phyloP scores from a whole-genome alignment of 2,113 vertebrate species.

The Bufo gargarizans region DNA sequence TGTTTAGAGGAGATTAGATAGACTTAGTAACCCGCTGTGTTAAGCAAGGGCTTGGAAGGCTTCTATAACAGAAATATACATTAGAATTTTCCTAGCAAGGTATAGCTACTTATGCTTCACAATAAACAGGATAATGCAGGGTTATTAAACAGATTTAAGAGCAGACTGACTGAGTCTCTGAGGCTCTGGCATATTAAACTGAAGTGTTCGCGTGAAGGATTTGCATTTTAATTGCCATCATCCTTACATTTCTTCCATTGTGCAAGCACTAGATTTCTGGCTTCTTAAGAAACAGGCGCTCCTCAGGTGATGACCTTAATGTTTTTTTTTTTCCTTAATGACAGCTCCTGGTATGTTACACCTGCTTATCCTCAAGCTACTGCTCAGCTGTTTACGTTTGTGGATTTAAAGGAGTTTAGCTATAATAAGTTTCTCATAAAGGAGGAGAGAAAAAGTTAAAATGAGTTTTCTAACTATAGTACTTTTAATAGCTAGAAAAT shows the following conservation, averaged over 20 bases:
- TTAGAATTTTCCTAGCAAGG: constrained; percentile 26
- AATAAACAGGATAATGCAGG: constrained; percentile 46
- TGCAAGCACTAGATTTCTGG: constrained; percentile 33
- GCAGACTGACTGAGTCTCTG: constrained; percentile 43
- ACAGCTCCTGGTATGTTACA: constrained; percentile 59
- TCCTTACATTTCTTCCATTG: constrained; percentile 44
- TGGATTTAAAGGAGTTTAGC: not conserved
- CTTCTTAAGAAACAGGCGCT: constrained; percentile 50
- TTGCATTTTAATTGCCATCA: constrained; percentile 60
- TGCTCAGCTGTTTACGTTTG: constrained; percentile 31
- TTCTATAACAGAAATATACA: constrained; percentile 47
- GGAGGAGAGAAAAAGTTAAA: not conserved
- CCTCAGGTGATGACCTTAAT: constrained; percentile 56
- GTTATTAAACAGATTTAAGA: constrained; percentile 52
- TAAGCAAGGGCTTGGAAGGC: constrained; percentile 43
- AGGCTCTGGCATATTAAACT: constrained; percentile 45
- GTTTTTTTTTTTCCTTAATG: constrained; percentile 52
- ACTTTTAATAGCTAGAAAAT: not conserved
- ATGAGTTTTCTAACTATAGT: constrained; percentile 6
- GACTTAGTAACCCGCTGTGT: constrained; percentile 44
- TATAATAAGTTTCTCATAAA: not conserved
- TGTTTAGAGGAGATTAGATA: constrained; percentile 44
- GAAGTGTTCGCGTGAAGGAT: constrained; percentile 57
- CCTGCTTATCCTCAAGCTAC: constrained; percentile 46
- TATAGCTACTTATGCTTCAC: constrained; percentile 42